Evolutionary conservation across 2,113 vertebrate species (phyloP).

Genomic region (Carollia perspicillata): DNA sequence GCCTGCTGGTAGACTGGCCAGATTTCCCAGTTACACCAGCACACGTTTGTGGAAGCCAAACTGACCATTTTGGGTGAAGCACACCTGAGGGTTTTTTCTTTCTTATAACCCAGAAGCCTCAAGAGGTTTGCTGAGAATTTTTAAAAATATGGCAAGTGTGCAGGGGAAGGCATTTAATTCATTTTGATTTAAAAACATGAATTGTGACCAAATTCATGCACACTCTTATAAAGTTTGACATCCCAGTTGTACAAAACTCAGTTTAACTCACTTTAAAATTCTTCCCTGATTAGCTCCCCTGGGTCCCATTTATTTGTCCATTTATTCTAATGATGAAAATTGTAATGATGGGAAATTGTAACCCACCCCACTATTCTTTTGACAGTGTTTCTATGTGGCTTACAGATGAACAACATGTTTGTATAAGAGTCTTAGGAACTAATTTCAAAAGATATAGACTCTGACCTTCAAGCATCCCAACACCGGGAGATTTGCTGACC

Average conservation of each 20-base stretch:
- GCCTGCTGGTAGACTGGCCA: too few species aligned
- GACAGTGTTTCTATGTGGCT: too few species aligned
- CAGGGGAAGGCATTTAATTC: neutral
- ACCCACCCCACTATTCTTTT: too few species aligned
- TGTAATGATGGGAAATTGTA: too few species aligned
- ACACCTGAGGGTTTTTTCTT: neutral
- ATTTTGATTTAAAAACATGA: neutral
- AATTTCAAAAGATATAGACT: too few species aligned
- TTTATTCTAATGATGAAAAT: too few species aligned
- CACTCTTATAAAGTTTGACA: neutral
- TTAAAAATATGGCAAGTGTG: neutral
- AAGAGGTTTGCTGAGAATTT: neutral
- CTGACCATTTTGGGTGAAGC: neutral
- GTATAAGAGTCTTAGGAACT: too few species aligned
- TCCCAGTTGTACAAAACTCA: neutral
- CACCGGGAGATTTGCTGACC: too few species aligned
- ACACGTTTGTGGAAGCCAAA: neutral
- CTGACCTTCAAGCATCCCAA: too few species aligned
- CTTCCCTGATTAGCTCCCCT: neutral
- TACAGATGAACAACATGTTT: too few species aligned
- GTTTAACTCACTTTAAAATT: neutral
- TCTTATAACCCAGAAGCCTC: neutral
- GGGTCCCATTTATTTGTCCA: neutral
- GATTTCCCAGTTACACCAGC: neutral
- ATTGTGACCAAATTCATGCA: neutral